phyloP scores from a whole-genome alignment of 2,113 vertebrate genomes.

The Stegostoma tigrinum region DNA sequence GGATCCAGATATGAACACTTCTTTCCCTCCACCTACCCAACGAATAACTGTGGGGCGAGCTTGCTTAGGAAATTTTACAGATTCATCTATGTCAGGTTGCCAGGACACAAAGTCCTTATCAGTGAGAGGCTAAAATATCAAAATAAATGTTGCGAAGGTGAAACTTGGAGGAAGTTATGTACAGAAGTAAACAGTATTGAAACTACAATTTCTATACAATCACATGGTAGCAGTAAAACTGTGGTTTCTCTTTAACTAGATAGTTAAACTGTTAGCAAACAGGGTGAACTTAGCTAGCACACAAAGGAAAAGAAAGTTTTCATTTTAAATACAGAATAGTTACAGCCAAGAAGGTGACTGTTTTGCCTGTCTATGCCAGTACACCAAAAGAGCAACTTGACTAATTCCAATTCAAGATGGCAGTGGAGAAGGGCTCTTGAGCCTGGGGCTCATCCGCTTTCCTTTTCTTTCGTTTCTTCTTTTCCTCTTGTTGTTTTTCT shows the following conservation, averaged over 20 bases:
- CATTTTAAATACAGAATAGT: no score
- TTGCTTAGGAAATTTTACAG: constrained; percentile 73
- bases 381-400: no score
- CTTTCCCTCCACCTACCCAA: constrained; percentile 89
- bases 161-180: background rate
- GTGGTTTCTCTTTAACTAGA: background rate
- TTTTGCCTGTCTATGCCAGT: no score
- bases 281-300: background rate
- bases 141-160: constrained; percentile 41
- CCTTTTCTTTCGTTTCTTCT: no score
- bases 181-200: background rate
- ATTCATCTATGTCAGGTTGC: constrained; percentile 77
- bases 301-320: background rate
- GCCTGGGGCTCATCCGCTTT: no score
- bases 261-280: background rate
- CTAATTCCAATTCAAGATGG: no score
- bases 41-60: constrained; percentile 92
- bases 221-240: background rate
- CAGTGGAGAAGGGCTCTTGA: no score
- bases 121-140: constrained; percentile 61
- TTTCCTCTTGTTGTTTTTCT: no score
- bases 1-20: constrained; percentile 89
- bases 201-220: background rate
- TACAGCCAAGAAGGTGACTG: no score
- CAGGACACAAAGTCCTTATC: constrained; percentile 78